Percentiles rank a stretch among this genome's conserved stretches.
phyloP scores from a whole-genome alignment of 1,140 invertebrate species.

The Cepaea nemoralis region DNA sequence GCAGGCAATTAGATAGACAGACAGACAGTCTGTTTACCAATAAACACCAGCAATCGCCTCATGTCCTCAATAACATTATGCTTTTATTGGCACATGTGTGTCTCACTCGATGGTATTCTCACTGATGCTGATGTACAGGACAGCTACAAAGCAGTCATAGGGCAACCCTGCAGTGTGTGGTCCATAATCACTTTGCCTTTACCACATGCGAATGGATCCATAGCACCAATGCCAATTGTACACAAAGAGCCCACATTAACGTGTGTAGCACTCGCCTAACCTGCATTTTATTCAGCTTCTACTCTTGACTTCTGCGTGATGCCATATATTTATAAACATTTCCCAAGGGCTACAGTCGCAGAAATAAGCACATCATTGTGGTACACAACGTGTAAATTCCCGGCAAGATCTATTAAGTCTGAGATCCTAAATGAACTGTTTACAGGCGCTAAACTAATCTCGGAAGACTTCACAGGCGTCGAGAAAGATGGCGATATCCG shows the following conservation, averaged over 20 bases:
- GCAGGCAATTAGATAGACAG: too few relatives aligned
- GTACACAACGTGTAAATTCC: not conserved
- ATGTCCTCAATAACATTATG: too few relatives aligned
- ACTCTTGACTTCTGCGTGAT: not conserved
- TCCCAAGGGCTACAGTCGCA: not conserved
- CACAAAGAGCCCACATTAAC: not conserved
- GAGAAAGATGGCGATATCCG: not conserved
- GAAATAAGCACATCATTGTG: not conserved
- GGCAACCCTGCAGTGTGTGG: too few relatives aligned
- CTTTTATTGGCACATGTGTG: too few relatives aligned
- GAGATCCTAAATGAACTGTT: not conserved
- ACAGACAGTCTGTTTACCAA: too few relatives aligned
- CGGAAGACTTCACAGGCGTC: not conserved
- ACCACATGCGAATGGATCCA: too few relatives aligned
- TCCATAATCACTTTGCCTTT: too few relatives aligned
- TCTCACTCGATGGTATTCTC: too few relatives aligned
- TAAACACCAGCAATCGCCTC: too few relatives aligned
- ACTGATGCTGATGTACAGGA: too few relatives aligned
- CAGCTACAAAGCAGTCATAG: too few relatives aligned
- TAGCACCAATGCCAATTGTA: not conserved
- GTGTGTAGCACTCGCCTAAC: not conserved
- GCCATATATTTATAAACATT: conserved; percentile 4
- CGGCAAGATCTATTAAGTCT: not conserved
- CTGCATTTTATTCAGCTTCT: not conserved
- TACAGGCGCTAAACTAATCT: conserved; percentile 11